Evolutionary conservation across 2,113 vertebrate genomes (phyloP).

Genomic region (Notarius quadriscutis): DNA sequence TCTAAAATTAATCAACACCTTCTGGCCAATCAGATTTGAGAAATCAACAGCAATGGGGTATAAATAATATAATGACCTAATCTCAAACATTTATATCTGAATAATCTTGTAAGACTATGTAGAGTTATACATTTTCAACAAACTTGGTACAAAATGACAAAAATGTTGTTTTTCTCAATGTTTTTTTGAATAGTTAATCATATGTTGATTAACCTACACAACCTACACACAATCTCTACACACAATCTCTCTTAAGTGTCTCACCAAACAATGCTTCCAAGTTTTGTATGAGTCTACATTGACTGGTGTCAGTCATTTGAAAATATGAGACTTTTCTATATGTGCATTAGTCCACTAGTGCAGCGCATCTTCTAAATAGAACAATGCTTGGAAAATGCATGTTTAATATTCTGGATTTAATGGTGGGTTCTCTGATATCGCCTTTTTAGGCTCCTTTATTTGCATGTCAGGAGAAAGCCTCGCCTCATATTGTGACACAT

Average conservation of each 20-base stretch:
- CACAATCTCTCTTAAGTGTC: background rate
- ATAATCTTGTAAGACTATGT: background rate
- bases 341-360: background rate
- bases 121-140: background rate
- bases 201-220: background rate
- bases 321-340: background rate
- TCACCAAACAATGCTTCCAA: background rate
- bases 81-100: background rate
- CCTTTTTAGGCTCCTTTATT: background rate
- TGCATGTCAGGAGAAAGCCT: background rate
- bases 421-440: background rate
- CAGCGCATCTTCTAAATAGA: background rate
- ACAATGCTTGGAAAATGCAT: background rate
- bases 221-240: too few species aligned
- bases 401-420: background rate
- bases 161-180: background rate
- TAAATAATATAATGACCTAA: background rate
- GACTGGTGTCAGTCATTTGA: background rate
- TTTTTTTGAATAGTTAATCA: background rate
- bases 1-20: too few species aligned
- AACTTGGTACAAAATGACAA: background rate
- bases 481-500: conserved; percentile 14
- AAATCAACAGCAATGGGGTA: too few species aligned
- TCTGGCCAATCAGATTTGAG: too few species aligned
- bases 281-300: background rate